Base-by-base conservation (phyloP, 2,888 invertebrate species). In the Augiades crinisus region DNA sequence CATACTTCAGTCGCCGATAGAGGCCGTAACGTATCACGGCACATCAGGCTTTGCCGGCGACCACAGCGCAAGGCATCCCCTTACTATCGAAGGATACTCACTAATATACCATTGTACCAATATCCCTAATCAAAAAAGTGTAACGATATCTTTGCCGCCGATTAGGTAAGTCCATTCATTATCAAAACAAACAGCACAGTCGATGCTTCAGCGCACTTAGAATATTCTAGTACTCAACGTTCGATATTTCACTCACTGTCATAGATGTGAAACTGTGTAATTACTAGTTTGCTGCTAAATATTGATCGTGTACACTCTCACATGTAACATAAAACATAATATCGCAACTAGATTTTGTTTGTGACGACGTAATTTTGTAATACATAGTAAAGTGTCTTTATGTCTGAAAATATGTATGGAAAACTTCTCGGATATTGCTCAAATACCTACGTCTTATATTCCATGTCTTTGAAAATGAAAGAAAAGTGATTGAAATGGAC, bases 41-140 rank as follows among this genome's bases (percentile, higher is more conserved):
- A 86, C 75, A 86, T 78, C 77, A 81, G 79, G 80, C 72, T 80
- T 71, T 74, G 75, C 81, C 81, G 78, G 81, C 82, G 75, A 68
- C 73, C 77, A 71, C 72, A 70, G 65, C 78, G 78, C 77, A 76
- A 72, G 81, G 78, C 78, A 73, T 70, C 72, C 70, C 67, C 68
- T 61, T 51, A 46, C 34, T 34, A 17, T 38, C 40, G 24, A 47
- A 16, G 1, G 12, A 24, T 7, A 30, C n/a, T 17, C 5, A 27
- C 40, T 40, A 31, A 22, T 33, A 47, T 40, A 33, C 10, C 24
- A 40, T 38, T 22, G 22, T 30, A 40, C 8, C 30, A 12, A 34
- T 34, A 31, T 41, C 30, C 34, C 14, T 17, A 12, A 14, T 21
- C 12, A 12, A 34, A 22, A n/a, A 24, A 41, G 47, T 47, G 53